phyloP scores from a whole-genome alignment of 2,888 invertebrate species.

The Tribolium freemani region DNA sequence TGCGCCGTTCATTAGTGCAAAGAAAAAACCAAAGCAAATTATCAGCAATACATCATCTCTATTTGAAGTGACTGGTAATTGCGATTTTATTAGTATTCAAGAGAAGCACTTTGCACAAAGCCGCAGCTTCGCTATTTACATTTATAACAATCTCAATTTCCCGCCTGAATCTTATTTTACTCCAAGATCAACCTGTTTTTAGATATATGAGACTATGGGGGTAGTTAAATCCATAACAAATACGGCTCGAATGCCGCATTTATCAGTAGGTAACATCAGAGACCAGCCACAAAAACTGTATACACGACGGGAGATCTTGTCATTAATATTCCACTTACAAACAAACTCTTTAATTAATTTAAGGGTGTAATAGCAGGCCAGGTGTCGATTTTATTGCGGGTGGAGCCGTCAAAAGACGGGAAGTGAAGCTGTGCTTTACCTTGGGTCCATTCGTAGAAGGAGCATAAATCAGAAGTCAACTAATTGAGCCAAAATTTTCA shows the following conservation, averaged over 20 bases:
- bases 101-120: constrained; percentile 3
- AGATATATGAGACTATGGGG: not conserved
- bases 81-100: constrained; percentile 21
- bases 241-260: not conserved
- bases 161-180: not conserved
- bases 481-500: not conserved
- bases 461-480: constrained; percentile 20
- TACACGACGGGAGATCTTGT: constrained; percentile 8
- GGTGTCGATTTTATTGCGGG: constrained; percentile 7
- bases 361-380: not conserved
- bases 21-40: constrained; percentile 1
- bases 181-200: not conserved
- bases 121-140: constrained; percentile 12
- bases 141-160: constrained; percentile 17
- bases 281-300: not conserved
- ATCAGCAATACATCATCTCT: constrained; percentile 13
- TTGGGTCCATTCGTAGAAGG: constrained; percentile 17
- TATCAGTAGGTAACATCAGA: not conserved
- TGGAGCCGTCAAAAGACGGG: not conserved
- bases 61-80: constrained; percentile 22
- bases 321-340: constrained; percentile 3
- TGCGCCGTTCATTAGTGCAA: not conserved
- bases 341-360: constrained; percentile 1
- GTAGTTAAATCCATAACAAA: constrained; percentile 11
- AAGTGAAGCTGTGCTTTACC: constrained; percentile 4